These are phyloP conservation scores for Brachymystax lenok DNA, from an alignment of 2,797 vertebrate genomes.

Conservation along the genomic window DNA sequence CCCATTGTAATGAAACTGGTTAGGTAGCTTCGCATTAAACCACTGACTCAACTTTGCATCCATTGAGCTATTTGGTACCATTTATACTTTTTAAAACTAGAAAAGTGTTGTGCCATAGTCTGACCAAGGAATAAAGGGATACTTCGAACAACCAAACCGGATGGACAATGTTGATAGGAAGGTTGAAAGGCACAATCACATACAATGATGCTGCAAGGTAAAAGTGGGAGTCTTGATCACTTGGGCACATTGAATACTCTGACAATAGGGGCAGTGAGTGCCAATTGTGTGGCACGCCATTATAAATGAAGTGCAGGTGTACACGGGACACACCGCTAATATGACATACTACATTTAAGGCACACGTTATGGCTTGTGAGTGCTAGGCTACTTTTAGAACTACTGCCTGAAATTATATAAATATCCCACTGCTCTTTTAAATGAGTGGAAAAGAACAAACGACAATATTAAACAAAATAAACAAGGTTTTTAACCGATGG, in stretches of 20 bases:
- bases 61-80: not conserved
- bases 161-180: not conserved
- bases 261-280: too few species aligned
- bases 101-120: not conserved
- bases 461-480: not conserved
- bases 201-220: not conserved
- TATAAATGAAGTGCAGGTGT: too few species aligned
- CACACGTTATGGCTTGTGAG: not conserved
- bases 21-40: not conserved
- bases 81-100: not conserved
- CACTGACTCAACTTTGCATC: not conserved
- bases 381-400: not conserved
- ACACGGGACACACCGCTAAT: not conserved
- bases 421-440: not conserved
- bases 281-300: too few species aligned
- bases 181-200: not conserved
- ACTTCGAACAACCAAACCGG: not conserved
- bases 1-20: too few species aligned
- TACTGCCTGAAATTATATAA: not conserved
- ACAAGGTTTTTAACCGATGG: not conserved
- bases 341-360: not conserved
- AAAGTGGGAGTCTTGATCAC: too few species aligned
- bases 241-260: too few species aligned
- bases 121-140: not conserved
- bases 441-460: not conserved